Evolutionary conservation across 2,113 vertebrate genomes (phyloP).

Genomic region (Azemiops feae): DNA sequence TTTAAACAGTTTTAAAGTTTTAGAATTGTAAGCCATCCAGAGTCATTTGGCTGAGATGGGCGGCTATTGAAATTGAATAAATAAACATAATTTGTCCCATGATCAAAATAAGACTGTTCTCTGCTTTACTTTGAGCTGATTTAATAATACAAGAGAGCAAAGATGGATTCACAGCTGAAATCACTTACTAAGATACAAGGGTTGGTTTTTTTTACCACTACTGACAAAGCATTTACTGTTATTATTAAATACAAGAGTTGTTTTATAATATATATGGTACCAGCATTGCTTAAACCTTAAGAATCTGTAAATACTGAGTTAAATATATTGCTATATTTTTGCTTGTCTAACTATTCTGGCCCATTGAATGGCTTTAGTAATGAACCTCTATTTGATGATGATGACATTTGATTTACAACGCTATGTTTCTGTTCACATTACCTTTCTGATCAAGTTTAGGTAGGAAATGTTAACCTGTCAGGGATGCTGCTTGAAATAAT

Average conservation of each 20-base stretch:
- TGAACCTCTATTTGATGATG: neutral
- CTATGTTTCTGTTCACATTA: neutral
- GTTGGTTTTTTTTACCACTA: neutral
- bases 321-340: neutral
- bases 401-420: neutral
- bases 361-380: neutral
- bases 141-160: neutral
- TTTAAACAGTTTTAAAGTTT: neutral
- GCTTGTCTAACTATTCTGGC: neutral
- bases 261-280: neutral
- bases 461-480: neutral
- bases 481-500: neutral
- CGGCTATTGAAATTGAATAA: neutral
- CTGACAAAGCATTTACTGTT: neutral
- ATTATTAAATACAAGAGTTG: neutral
- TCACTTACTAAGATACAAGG: neutral
- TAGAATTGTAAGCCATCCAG: neutral
- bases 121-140: neutral
- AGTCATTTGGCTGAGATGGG: neutral
- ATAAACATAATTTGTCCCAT: neutral
- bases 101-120: neutral
- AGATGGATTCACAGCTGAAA: neutral
- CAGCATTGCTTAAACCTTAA: neutral
- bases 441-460: neutral
- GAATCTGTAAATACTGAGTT: neutral